Percentiles rank a stretch among this genome's conserved stretches.
These are phyloP conservation scores for Sebastes steindachneri DNA, from an alignment of 2,797 vertebrate species.

Conservation along the genomic window DNA sequence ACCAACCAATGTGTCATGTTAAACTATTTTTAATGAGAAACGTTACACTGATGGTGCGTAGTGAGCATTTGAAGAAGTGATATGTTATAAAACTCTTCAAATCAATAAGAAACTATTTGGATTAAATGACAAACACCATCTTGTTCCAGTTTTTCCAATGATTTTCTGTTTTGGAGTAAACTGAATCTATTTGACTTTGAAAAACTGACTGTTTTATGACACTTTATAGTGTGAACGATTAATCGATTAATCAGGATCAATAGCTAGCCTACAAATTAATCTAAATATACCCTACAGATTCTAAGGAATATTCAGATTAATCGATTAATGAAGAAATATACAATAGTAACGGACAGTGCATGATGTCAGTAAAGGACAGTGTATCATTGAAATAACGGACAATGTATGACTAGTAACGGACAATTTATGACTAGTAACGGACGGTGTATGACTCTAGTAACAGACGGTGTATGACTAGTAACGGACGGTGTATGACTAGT, in stretches of 20 bases:
- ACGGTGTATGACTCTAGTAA: too few species aligned
- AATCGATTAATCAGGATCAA: too few species aligned
- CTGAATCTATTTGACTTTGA: neutral
- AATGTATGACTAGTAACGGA: too few species aligned
- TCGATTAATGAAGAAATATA: neutral
- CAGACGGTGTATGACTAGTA: too few species aligned
- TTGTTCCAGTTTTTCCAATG: neutral
- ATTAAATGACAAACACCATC: neutral
- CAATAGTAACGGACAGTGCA: too few species aligned
- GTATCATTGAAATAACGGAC: too few species aligned
- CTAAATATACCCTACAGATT: too few species aligned
- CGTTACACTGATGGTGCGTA: neutral
- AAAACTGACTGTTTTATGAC: neutral
- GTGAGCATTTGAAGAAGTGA: too few species aligned
- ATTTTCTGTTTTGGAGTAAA: neutral
- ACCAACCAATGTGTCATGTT: neutral
- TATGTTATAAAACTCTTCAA: neutral
- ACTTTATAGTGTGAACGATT: neutral
- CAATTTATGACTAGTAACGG: too few species aligned
- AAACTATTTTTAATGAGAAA: neutral
- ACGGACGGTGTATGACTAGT: too few species aligned
- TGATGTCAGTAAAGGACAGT: too few species aligned
- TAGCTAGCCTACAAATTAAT: too few species aligned
- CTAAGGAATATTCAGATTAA: neutral
- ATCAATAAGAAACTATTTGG: neutral